These are phyloP conservation scores for Drosophila trapezifrons DNA, from an alignment of 1,140 invertebrate genomes.

Conservation along the genomic window DNA sequence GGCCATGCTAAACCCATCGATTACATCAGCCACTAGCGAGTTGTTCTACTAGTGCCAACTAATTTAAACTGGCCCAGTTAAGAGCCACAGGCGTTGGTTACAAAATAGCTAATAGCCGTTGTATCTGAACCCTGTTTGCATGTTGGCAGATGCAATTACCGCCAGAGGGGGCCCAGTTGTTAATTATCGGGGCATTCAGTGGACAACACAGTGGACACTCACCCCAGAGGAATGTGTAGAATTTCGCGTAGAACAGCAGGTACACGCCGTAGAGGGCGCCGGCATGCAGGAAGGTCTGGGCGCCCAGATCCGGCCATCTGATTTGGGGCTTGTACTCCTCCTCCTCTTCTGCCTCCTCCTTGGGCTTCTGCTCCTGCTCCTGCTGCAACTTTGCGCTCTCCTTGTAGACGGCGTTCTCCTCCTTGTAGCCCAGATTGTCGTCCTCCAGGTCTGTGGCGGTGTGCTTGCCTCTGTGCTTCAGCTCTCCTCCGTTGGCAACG, in stretches of 20 bases:
- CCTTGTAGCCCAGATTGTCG: constrained; percentile 72
- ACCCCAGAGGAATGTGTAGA: constrained; percentile 90
- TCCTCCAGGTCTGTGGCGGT: constrained; percentile 34
- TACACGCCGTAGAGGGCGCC: constrained; percentile 89
- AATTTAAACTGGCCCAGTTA: constrained; percentile 31
- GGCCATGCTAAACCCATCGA: not conserved
- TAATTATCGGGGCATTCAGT: constrained; percentile 28
- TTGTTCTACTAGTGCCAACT: constrained; percentile 7
- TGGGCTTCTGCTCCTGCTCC: constrained; percentile 10
- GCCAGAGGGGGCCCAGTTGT: constrained; percentile 21
- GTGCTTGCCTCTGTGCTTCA: constrained; percentile 54
- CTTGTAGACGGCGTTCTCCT: constrained; percentile 79
- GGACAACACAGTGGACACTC: constrained; percentile 82
- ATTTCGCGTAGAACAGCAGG: constrained; percentile 87
- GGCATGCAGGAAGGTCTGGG: constrained; percentile 88
- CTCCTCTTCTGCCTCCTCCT: constrained; percentile 23
- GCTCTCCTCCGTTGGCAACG: constrained; percentile 13
- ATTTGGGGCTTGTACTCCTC: constrained; percentile 86
- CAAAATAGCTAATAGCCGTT: constrained; percentile 31
- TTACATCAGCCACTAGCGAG: not conserved
- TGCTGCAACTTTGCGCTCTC: constrained; percentile 32
- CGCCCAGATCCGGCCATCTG: constrained; percentile 88
- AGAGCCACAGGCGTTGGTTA: constrained; percentile 3
- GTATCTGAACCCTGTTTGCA: constrained; percentile 31
- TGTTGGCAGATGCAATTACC: constrained; percentile 56